Percentiles rank a stretch among this genome's conserved stretches.
Conservation (phyloP, 1,140 invertebrate genomes). For the Cyphomyrmex costatus region DNA sequence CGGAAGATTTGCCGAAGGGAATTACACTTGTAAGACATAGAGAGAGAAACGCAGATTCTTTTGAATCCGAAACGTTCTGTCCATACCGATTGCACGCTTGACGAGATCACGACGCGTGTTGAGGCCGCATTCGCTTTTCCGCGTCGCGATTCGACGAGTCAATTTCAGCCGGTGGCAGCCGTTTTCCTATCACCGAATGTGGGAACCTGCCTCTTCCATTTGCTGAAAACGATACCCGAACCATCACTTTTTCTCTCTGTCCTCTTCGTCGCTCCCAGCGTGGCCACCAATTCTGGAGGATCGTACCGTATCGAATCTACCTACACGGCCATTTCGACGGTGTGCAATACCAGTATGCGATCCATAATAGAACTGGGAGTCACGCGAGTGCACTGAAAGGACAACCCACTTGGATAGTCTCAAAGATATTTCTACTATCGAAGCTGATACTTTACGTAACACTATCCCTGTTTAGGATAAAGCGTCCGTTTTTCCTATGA, state of each 20-base stretch:
- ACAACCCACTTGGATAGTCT: conserved; percentile 32
- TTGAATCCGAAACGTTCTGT: conserved; percentile 25
- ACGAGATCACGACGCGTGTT: not conserved
- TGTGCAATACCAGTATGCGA: conserved; percentile 22
- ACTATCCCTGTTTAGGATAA: not conserved
- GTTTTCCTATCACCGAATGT: conserved; percentile 65
- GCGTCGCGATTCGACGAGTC: conserved; percentile 69
- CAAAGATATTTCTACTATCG: conserved; percentile 43
- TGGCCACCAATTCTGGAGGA: conserved; percentile 55
- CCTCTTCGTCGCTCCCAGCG: not conserved
- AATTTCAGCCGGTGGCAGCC: conserved; percentile 62
- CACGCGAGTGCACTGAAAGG: conserved; percentile 26
- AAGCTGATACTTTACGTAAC: conserved; percentile 4
- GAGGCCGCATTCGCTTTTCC: conserved; percentile 50
- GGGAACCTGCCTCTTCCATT: conserved; percentile 73
- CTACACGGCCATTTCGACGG: conserved; percentile 37
- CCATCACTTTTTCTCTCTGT: conserved; percentile 57
- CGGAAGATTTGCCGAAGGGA: conserved; percentile 6
- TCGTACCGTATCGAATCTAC: conserved; percentile 46
- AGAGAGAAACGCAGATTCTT: not conserved
- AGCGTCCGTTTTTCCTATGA: not conserved
- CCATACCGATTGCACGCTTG: conserved; percentile 37
- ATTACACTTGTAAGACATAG: conserved; percentile 39
- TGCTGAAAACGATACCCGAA: conserved; percentile 58
- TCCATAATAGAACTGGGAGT: conserved; percentile 40